Evolutionary conservation across 2,797 vertebrate species (phyloP).

Genomic region (Karalla daura): DNA sequence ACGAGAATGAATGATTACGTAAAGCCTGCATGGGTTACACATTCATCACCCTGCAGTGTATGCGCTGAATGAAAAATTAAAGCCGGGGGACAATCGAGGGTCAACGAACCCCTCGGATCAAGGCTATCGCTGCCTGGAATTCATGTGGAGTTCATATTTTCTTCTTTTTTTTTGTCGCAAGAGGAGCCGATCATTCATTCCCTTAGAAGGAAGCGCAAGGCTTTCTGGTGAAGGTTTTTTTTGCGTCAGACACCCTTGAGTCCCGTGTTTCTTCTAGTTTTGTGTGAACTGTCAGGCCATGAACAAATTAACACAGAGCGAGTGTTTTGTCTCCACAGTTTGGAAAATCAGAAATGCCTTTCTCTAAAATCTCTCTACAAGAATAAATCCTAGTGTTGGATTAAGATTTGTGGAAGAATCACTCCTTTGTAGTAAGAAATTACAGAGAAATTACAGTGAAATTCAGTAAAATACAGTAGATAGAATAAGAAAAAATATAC

Average conservation of each 20-base stretch:
- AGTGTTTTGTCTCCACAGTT: not conserved
- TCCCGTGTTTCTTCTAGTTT: not conserved
- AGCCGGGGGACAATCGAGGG: not conserved
- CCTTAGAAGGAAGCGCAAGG: not conserved
- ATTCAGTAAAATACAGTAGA: too few species aligned
- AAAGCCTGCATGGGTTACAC: not conserved
- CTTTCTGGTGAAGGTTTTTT: not conserved
- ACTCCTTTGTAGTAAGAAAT: too few species aligned
- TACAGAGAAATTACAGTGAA: too few species aligned
- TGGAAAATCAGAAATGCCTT: conserved; percentile 6
- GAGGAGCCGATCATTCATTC: not conserved
- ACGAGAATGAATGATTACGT: not conserved
- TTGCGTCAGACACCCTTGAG: not conserved
- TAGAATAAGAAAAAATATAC: too few species aligned
- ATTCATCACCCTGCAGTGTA: not conserved
- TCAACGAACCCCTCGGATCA: not conserved
- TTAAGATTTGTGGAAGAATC: too few species aligned
- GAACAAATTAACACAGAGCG: not conserved
- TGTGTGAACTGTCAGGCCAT: not conserved
- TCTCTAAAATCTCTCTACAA: too few species aligned
- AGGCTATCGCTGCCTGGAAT: not conserved
- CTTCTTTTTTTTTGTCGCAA: not conserved
- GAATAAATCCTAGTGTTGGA: too few species aligned
- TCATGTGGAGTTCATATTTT: not conserved
- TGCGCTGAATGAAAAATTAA: not conserved